Evolutionary conservation across 2,113 vertebrate genomes (phyloP).

Genomic region (Grammomys dolichurus): DNA sequence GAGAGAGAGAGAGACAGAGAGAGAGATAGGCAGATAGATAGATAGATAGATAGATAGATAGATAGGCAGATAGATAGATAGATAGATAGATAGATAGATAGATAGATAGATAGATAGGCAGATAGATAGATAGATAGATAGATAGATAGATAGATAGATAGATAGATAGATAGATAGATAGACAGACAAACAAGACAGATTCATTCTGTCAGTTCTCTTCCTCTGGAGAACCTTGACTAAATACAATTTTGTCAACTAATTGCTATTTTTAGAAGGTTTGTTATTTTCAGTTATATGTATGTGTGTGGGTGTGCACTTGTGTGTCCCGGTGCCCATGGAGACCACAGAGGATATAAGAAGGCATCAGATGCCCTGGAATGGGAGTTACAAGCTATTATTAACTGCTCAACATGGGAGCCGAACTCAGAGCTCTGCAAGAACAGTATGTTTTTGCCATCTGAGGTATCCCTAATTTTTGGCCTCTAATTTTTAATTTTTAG

Average conservation of each 20-base stretch:
- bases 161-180: background rate
- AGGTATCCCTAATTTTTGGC: no score
- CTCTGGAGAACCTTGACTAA: background rate
- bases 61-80: background rate
- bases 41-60: no score
- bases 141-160: background rate
- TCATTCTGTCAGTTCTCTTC: background rate
- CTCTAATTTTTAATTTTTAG: constrained; percentile 88
- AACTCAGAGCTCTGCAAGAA: background rate
- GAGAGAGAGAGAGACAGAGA: no score
- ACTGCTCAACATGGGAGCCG: background rate
- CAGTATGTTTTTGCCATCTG: background rate
- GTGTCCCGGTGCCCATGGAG: background rate
- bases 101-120: background rate
- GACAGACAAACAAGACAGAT: background rate
- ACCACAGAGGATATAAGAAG: background rate
- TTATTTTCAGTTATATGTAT: background rate
- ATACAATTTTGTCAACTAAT: background rate
- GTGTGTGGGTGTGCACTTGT: background rate
- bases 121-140: background rate
- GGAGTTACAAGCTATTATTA: background rate
- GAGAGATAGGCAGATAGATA: no score
- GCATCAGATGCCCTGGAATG: background rate
- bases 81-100: no score
- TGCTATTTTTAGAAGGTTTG: background rate